Evolutionary conservation across 2,888 invertebrate genomes (phyloP).

Genomic region (Noctua pronuba): DNA sequence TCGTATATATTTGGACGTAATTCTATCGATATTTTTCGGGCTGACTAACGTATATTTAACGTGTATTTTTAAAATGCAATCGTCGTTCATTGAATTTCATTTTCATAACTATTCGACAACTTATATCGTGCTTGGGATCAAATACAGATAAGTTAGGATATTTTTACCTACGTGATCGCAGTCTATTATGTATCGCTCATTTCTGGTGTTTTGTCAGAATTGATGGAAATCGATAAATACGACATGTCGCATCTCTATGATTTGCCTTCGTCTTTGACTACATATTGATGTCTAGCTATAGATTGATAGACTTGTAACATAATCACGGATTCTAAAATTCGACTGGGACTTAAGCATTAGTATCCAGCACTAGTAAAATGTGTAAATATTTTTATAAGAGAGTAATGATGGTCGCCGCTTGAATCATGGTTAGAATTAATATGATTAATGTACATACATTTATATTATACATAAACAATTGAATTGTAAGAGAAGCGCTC

Average conservation of each 20-base stretch:
- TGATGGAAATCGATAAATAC: constrained; percentile 58
- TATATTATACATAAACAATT: constrained; percentile 71
- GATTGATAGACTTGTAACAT: constrained; percentile 79
- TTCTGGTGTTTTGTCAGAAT: constrained; percentile 56
- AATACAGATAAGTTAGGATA: constrained; percentile 86
- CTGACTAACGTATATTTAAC: constrained; percentile 69
- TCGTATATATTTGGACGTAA: constrained; percentile 69
- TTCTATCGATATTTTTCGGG: constrained; percentile 68
- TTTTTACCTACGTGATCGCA: constrained; percentile 64
- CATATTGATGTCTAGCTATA: constrained; percentile 59
- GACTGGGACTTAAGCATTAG: constrained; percentile 79
- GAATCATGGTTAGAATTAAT: constrained; percentile 75
- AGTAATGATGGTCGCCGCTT: constrained; percentile 73
- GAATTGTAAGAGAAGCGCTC: constrained; percentile 64
- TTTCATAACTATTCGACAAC: constrained; percentile 72
- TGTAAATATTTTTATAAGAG: constrained; percentile 82
- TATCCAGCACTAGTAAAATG: constrained; percentile 76
- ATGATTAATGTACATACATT: constrained; percentile 77
- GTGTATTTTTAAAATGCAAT: constrained; percentile 62
- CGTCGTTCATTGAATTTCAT: constrained; percentile 66
- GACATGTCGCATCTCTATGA: constrained; percentile 58
- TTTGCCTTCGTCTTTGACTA: constrained; percentile 69
- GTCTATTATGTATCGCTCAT: constrained; percentile 39
- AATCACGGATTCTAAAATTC: constrained; percentile 81
- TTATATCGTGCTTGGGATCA: constrained; percentile 90